These are phyloP conservation scores for Brachypalpus laphriformis DNA, from an alignment of 2,888 invertebrate genomes.

Conservation along the genomic window DNA sequence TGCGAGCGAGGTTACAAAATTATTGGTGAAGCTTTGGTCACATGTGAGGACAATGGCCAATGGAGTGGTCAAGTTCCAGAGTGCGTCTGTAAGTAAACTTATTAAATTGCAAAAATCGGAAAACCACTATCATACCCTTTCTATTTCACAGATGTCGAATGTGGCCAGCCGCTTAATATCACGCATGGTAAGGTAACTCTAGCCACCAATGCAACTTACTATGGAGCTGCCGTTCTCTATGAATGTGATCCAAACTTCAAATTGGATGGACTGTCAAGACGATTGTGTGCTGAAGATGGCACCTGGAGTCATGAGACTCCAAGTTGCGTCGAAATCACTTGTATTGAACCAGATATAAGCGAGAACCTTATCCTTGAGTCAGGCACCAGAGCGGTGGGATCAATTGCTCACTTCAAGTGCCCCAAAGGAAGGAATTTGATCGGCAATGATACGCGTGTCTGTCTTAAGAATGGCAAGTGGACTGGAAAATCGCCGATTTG, in stretches of 20 bases:
- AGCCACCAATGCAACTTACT: constrained; percentile 94
- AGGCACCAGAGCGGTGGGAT: constrained; percentile 89
- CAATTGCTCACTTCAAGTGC: constrained; percentile 91
- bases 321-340: constrained; percentile 92
- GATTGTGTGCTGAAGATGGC: constrained; percentile 93
- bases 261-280: constrained; percentile 91
- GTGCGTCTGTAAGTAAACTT: constrained; percentile 89
- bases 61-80: constrained; percentile 93
- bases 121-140: background rate
- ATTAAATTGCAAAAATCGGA: constrained; percentile 66
- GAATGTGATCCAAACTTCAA: constrained; percentile 92
- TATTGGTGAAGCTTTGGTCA: constrained; percentile 91
- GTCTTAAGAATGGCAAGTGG: constrained; percentile 92
- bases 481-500: constrained; percentile 90
- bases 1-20: constrained; percentile 96
- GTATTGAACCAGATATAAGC: constrained; percentile 87
- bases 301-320: constrained; percentile 95
- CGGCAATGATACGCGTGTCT: constrained; percentile 91
- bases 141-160: constrained; percentile 89
- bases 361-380: constrained; percentile 85
- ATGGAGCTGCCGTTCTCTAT: constrained; percentile 93
- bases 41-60: constrained; percentile 92
- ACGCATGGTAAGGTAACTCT: constrained; percentile 90
- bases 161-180: constrained; percentile 89
- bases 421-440: constrained; percentile 91